Conservation (phyloP, 2,113 vertebrate genomes). For the Gambusia affinis region DNA sequence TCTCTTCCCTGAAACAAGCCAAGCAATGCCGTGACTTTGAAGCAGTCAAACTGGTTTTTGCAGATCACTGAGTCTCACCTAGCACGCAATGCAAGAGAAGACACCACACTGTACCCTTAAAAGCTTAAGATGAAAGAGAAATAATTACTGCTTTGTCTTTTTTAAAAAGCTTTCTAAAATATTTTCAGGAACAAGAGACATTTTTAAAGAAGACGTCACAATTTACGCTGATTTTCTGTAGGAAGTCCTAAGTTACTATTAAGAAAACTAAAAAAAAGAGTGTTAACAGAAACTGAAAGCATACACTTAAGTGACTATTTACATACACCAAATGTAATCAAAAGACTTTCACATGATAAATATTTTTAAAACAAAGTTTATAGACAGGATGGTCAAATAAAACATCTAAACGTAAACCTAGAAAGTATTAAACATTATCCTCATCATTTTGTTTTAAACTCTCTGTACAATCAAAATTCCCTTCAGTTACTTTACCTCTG, state of each 20-base stretch:
- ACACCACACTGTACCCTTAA: neutral
- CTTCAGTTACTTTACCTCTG: neutral
- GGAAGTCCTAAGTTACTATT: too few species aligned
- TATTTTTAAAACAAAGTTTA: neutral
- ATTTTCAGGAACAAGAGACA: too few species aligned
- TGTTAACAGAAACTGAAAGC: neutral
- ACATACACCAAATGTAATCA: neutral
- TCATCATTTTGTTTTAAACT: constrained; percentile 8
- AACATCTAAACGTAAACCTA: neutral
- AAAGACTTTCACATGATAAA: neutral
- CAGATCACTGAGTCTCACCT: constrained; percentile 1
- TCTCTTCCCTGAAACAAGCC: too few species aligned
- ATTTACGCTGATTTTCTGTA: too few species aligned
- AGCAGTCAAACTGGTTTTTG: constrained; percentile 65
- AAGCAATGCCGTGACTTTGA: constrained; percentile 28
- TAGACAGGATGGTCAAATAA: neutral
- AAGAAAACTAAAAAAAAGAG: too few species aligned
- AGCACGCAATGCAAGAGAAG: too few species aligned
- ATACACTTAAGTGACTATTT: neutral
- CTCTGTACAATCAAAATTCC: constrained; percentile 11
- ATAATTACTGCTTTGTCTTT: neutral
- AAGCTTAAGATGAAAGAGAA: neutral
- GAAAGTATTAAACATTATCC: neutral
- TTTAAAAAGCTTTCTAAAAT: neutral
- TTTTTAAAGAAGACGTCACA: too few species aligned